Evolutionary conservation across 2,797 vertebrate genomes (phyloP), one percentile per base, ranked within the genome.

Genomic region (Pipistrellus kuhlii): DNA sequence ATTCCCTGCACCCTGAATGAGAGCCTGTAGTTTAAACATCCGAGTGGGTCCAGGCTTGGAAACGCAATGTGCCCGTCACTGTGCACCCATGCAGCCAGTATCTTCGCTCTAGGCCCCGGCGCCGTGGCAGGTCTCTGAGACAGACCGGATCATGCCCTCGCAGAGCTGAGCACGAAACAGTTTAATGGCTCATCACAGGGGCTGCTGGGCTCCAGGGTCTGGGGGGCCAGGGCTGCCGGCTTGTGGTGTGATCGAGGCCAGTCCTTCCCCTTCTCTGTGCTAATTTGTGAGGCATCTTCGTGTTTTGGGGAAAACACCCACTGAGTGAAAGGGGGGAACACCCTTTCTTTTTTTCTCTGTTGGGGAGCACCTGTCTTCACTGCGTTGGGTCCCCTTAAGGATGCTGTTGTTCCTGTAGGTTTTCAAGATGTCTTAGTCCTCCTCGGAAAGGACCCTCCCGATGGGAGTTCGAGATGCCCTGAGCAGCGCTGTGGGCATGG

Each of bases 1-100:
- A 41, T 11, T 57, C 6, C 51, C 84, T 81, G 44, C 18, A 4
- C 53, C 27, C 93, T 73, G 73, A 90, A 44, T 8, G 23, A 71
- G 83, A 91, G 77, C 51, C 71, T 30, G 2, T n/a, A 30, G 35
- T 88, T 78, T 59, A 82, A 71, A 81, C n/a, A 15, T 27, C 51
- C 59, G 66, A 38, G 27, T 86, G 77, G 48, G 44, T 66, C 38
- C 51, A 51, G 53, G 46, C 55, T 75, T 86, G 73, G 44, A 64
- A 80, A 84, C 69, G 27, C 21, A 18, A 35, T 76, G 38, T 30
- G 57, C 21, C 46, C 18, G 6, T 48, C 46, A 48, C 80, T 21
- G 20, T 32, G 44, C 32, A 46, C 15, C 38, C 44, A n/a, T 46
- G 62, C 46, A 59, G 23, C 55, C 32, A 57, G 21, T 55, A 44